Conservation (phyloP, 2,888 invertebrate genomes). For the Apotomis betuletana region DNA sequence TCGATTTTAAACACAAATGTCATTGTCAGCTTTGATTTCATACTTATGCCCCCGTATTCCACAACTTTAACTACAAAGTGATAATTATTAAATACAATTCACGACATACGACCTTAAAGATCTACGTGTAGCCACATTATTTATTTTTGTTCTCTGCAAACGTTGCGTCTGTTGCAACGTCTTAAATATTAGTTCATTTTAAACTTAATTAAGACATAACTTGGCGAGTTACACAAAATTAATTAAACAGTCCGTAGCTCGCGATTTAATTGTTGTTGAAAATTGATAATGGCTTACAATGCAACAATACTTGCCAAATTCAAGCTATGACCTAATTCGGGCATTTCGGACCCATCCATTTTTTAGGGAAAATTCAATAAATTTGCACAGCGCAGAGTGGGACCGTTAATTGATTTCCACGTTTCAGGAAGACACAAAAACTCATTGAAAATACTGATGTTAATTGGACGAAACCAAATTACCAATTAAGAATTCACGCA, state of each 20-base stretch:
- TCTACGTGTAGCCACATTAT: neutral
- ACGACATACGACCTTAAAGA: too few relatives aligned
- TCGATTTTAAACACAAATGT: too few relatives aligned
- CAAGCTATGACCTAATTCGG: slow-evolving; percentile 6
- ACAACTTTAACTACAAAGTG: too few relatives aligned
- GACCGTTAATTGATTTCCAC: slow-evolving; percentile 30
- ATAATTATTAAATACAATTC: too few relatives aligned
- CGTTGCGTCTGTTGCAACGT: neutral
- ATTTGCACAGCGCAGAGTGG: slow-evolving; percentile 13
- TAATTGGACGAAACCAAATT: slow-evolving; percentile 60
- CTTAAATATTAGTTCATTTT: slow-evolving; percentile 2
- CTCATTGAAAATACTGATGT: slow-evolving; percentile 47
- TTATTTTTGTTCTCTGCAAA: neutral
- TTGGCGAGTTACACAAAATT: slow-evolving; percentile 5
- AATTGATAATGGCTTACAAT: neutral
- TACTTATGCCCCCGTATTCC: too few relatives aligned
- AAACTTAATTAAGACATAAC: slow-evolving; percentile 22
- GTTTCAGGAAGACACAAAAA: slow-evolving; percentile 26
- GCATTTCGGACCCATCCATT: neutral
- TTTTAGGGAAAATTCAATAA: slow-evolving; percentile 14
- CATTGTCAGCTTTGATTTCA: too few relatives aligned
- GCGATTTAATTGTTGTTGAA: neutral
- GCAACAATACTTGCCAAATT: slow-evolving; percentile 22
- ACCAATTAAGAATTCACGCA: slow-evolving; percentile 49
- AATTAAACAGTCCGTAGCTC: neutral